Conservation (phyloP, 2,797 vertebrate species). For the Octomys mimax region DNA sequence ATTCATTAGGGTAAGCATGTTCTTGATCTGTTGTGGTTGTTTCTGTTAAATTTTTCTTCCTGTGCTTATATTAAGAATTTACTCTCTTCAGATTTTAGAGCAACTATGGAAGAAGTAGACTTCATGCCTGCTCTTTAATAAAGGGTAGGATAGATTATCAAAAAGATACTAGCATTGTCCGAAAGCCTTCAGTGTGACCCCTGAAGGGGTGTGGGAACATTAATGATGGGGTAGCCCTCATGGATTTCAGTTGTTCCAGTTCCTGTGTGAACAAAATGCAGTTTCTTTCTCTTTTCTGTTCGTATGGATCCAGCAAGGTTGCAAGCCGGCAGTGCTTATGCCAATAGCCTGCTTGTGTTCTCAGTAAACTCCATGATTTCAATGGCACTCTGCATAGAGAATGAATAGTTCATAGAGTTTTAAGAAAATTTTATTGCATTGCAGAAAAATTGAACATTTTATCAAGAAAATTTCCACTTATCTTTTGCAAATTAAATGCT, state of each 20-base stretch:
- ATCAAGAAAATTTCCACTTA: slow-evolving; percentile 48
- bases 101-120: slow-evolving; percentile 2
- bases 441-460: slow-evolving; percentile 24
- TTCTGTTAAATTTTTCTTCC: background rate
- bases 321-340: background rate
- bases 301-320: background rate
- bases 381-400: background rate
- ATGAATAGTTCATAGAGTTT: background rate
- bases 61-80: slow-evolving; percentile 14
- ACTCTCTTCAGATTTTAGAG: background rate
- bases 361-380: slow-evolving; percentile 4
- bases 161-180: background rate
- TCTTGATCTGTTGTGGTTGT: background rate
- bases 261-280: background rate
- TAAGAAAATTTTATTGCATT: slow-evolving; percentile 35
- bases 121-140: background rate
- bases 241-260: background rate
- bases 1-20: background rate
- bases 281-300: background rate
- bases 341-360: slow-evolving; percentile 25
- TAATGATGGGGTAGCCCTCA: background rate
- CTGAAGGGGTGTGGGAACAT: background rate
- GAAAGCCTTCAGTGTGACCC: background rate
- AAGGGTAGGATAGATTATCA: background rate
- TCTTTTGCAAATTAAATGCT: slow-evolving; percentile 41